Conservation (phyloP, 2,113 vertebrate genomes). For the Cercopithecus mona region DNA sequence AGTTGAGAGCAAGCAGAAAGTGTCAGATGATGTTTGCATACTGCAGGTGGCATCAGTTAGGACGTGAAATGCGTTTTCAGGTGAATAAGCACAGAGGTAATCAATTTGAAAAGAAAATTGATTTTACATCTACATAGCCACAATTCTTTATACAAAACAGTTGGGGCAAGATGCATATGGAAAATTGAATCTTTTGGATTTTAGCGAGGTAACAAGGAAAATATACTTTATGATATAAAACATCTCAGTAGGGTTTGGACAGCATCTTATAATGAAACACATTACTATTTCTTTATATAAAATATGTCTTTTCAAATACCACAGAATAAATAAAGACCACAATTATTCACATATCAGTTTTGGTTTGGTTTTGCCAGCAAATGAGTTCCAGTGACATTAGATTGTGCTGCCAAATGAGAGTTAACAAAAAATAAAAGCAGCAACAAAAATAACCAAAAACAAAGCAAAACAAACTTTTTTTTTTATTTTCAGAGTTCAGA, state of each 20-base stretch:
- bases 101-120: neutral
- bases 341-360: neutral
- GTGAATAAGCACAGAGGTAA: neutral
- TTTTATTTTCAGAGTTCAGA: neutral
- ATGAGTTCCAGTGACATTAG: neutral
- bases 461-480: neutral
- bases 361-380: neutral
- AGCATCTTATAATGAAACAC: neutral
- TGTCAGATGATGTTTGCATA: neutral
- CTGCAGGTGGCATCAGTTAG: neutral
- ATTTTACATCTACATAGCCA: neutral
- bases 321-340: neutral
- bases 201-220: neutral
- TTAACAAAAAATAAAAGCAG: neutral
- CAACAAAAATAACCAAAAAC: neutral
- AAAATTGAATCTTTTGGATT: neutral
- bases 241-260: neutral
- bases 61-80: neutral
- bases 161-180: neutral
- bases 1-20: accelerated
- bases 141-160: neutral
- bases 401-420: neutral
- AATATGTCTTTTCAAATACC: neutral
- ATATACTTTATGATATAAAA: neutral
- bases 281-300: neutral